Conservation (phyloP, 2,113 vertebrate species). For the Myanophis thanlyinensis region DNA sequence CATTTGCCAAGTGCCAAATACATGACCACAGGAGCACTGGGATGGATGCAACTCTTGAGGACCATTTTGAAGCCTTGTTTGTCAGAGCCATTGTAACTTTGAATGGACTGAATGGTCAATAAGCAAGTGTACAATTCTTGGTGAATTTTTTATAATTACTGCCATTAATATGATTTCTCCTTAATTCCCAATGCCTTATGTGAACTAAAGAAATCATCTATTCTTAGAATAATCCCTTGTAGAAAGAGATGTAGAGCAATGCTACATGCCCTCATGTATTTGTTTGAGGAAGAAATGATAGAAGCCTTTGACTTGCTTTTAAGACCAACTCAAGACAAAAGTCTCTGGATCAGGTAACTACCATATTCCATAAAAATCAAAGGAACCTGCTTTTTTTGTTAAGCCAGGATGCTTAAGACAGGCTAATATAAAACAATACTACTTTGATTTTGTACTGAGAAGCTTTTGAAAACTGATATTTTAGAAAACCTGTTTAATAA, state of each 20-base stretch:
- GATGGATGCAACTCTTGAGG: background rate
- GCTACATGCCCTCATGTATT: background rate
- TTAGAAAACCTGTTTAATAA: background rate
- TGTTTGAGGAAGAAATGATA: background rate
- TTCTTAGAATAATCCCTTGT: background rate
- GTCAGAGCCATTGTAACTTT: background rate
- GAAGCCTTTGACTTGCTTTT: background rate
- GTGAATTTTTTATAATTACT: too few species aligned
- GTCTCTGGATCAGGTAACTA: background rate
- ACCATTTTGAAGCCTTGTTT: background rate
- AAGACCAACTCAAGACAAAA: slow-evolving; percentile 32
- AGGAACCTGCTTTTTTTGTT: background rate
- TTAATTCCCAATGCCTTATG: background rate
- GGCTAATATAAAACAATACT: slow-evolving; percentile 2
- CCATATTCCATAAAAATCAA: background rate
- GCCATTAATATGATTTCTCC: background rate
- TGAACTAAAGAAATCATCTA: background rate
- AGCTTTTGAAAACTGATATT: background rate
- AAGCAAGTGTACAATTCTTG: background rate
- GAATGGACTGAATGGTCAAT: background rate
- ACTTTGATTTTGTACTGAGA: background rate
- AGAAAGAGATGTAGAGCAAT: background rate
- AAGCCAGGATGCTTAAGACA: background rate
- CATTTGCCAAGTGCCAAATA: background rate
- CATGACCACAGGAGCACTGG: background rate